A percentile compares a stretch with the other conserved stretches of the same genome.
phyloP scores from a whole-genome alignment of 2,797 vertebrate species.

The Anas bahamensis region DNA sequence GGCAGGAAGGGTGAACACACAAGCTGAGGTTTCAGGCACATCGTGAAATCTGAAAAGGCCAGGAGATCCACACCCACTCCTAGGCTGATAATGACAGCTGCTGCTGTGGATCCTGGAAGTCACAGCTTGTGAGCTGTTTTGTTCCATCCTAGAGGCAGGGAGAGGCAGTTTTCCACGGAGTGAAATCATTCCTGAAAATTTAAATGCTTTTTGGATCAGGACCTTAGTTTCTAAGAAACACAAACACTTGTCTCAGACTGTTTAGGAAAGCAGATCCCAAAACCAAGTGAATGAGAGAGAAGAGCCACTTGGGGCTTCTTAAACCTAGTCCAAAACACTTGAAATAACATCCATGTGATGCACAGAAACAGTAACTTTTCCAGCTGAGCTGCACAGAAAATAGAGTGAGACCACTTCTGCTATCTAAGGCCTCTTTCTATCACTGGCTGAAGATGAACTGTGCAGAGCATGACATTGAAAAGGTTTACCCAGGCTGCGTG shows the following conservation, averaged over 20 bases:
- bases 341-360: accelerated
- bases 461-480: not conserved
- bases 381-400: not conserved
- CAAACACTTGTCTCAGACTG: not conserved
- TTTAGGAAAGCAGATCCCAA: not conserved
- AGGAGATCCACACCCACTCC: not conserved
- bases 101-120: not conserved
- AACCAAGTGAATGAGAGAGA: not conserved
- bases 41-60: accelerated
- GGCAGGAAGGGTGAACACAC: accelerated
- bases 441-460: not conserved
- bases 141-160: not conserved
- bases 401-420: not conserved
- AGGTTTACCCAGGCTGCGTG: not conserved
- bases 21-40: not conserved
- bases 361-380: not conserved
- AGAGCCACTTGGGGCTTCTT: not conserved
- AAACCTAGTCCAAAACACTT: not conserved
- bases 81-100: not conserved
- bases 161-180: not conserved
- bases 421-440: not conserved
- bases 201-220: not conserved
- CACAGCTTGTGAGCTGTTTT: not conserved
- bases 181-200: not conserved
- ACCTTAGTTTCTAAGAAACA: not conserved